Evolutionary conservation across 2,113 vertebrate species (phyloP).

Genomic region (Nematolebias whitei): DNA sequence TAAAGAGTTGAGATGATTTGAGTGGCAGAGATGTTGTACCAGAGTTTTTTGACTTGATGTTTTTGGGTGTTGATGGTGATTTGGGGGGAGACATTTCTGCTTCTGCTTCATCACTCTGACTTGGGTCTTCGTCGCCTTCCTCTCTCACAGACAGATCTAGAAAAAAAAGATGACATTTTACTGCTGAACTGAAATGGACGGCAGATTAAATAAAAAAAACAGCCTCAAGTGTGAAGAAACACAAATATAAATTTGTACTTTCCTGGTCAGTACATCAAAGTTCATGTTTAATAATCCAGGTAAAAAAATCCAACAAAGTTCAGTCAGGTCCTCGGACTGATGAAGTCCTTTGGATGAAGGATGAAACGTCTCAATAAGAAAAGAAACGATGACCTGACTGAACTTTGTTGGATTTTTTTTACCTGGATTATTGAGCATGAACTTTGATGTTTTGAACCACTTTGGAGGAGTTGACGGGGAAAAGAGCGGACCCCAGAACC

Average conservation of each 20-base stretch:
- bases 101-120: slow-evolving; percentile 88
- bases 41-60: slow-evolving; percentile 87
- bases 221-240: not conserved
- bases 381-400: no score
- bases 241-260: not conserved
- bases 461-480: no score
- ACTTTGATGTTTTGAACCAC: no score
- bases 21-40: slow-evolving; percentile 72
- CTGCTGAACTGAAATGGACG: not conserved
- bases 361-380: no score
- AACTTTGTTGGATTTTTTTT: no score
- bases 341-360: no score
- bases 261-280: no score
- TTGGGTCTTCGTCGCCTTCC: slow-evolving; percentile 85
- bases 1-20: not conserved
- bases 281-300: no score
- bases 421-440: no score
- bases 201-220: not conserved
- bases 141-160: slow-evolving; percentile 84
- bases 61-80: slow-evolving; percentile 91
- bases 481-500: no score
- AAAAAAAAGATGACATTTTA: slow-evolving; percentile 16
- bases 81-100: slow-evolving; percentile 89
- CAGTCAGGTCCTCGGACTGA: no score
- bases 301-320: no score